These are phyloP conservation scores for Pseudococcus jackbeardsleyi DNA, from an alignment of 2,888 invertebrate genomes.

Conservation along the genomic window DNA sequence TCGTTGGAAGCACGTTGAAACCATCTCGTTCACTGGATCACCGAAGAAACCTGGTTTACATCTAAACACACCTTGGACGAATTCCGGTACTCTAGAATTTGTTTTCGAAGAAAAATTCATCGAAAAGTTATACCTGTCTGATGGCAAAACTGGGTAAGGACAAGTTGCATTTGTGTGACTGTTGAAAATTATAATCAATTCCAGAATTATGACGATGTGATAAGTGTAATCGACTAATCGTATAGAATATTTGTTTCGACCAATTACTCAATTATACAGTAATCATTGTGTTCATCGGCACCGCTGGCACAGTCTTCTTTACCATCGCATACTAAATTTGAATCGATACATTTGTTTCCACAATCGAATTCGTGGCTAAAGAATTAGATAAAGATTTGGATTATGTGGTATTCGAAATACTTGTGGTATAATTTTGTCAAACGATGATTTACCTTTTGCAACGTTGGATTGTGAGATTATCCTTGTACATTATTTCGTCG, in stretches of 20 bases:
- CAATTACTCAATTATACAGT: background rate
- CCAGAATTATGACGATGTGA: background rate
- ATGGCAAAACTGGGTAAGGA: background rate
- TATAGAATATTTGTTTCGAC: background rate
- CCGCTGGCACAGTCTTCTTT: background rate
- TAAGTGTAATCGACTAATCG: background rate
- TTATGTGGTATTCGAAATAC: background rate
- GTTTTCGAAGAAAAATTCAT: slow-evolving; percentile 3
- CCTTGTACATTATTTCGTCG: background rate
- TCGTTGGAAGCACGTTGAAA: background rate
- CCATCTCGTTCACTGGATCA: background rate
- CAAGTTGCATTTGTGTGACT: background rate
- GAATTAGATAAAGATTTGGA: background rate
- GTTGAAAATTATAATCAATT: too few relatives aligned
- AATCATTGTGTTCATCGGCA: background rate
- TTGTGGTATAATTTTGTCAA: background rate
- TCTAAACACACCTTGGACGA: background rate
- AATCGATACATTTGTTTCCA: background rate
- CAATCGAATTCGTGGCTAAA: background rate
- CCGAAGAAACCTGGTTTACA: background rate
- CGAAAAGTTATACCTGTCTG: background rate
- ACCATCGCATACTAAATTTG: slow-evolving; percentile 21
- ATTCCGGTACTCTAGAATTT: background rate
- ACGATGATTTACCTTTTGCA: background rate
- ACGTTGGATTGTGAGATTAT: background rate